These are phyloP conservation scores for Callocephalon fimbriatum DNA, from an alignment of 2,113 vertebrate species.

Conservation along the genomic window DNA sequence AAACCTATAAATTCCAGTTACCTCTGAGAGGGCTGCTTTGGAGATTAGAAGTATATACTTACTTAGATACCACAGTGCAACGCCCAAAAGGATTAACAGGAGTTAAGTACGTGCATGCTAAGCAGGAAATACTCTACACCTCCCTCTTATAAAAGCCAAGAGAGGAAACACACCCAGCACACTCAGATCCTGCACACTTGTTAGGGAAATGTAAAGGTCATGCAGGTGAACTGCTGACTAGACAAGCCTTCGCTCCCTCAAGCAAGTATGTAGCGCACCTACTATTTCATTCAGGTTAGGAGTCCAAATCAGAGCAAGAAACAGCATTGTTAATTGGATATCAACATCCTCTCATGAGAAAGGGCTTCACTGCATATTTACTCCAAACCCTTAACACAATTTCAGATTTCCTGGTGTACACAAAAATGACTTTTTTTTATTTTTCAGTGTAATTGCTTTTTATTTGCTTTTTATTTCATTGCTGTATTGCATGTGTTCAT, in stretches of 20 bases:
- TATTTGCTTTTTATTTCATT: background rate
- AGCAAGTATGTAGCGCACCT: background rate
- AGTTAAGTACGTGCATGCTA: background rate
- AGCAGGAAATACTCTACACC: background rate
- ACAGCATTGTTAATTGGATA: rapidly evolving
- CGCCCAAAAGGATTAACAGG: background rate
- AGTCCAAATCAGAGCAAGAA: background rate
- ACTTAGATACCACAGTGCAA: background rate
- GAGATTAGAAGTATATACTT: conserved; percentile 21
- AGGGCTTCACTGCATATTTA: background rate
- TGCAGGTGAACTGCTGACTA: background rate
- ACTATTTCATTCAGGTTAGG: background rate
- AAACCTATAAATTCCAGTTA: conserved; percentile 20
- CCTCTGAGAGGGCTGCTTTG: conserved; percentile 5
- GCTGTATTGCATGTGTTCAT: background rate
- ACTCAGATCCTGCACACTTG: background rate
- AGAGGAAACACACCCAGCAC: background rate
- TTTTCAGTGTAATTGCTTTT: background rate
- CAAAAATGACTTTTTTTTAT: background rate
- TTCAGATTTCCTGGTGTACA: background rate
- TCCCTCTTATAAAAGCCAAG: background rate
- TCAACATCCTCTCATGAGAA: background rate
- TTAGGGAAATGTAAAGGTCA: background rate
- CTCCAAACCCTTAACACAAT: background rate
- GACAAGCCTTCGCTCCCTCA: background rate